phyloP scores from a whole-genome alignment of 2,797 vertebrate genomes.

The Pangasius larnaudii region DNA sequence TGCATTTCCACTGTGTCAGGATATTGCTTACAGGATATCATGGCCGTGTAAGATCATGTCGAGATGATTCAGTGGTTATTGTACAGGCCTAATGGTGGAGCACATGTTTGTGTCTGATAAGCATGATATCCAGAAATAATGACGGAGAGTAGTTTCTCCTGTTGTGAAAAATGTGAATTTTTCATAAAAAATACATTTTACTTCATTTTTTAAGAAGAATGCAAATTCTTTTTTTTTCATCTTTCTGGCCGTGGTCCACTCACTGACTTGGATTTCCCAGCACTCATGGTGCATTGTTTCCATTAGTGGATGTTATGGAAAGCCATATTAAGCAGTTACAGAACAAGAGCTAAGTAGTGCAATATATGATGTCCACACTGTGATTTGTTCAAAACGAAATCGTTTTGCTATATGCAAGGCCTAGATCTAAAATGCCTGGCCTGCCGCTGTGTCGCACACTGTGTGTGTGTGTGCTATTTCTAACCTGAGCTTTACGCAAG shows the following conservation, averaged over 20 bases:
- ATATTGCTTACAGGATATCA: not conserved
- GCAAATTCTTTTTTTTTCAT: not conserved
- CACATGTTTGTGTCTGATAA: not conserved
- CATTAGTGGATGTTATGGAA: not conserved
- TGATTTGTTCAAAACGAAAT: not conserved
- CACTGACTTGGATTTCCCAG: not conserved
- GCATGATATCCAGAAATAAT: not conserved
- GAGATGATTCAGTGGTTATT: not conserved
- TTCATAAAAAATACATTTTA: not conserved
- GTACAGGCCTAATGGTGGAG: not conserved
- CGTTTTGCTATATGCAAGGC: not conserved
- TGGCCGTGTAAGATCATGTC: not conserved
- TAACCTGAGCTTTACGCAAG: conserved; percentile 88
- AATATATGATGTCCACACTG: not conserved
- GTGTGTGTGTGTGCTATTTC: conserved; percentile 9
- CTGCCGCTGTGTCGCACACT: not conserved
- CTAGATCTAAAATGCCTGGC: not conserved
- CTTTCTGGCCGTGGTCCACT: not conserved
- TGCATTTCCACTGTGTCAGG: not conserved
- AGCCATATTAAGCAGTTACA: not conserved
- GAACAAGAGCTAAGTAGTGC: not conserved
- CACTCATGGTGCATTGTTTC: not conserved
- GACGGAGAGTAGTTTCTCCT: not conserved
- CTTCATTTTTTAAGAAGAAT: not conserved
- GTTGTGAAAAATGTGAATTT: not conserved